Base-by-base conservation (phyloP, 1,140 invertebrate genomes). In the Propsilocerus akamusi region DNA sequence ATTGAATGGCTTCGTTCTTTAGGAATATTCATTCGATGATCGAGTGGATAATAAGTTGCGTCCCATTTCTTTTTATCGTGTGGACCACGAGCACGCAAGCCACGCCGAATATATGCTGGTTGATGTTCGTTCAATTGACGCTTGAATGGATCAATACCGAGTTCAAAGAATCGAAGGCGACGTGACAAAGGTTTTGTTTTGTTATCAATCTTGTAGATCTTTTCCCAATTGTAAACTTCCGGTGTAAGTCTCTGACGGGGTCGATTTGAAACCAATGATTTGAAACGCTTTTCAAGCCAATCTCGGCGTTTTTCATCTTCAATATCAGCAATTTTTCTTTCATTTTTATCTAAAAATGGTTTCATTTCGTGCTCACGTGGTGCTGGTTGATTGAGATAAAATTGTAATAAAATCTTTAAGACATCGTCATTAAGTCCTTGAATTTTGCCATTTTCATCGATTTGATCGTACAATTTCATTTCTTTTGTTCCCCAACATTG, bases 361-460 rank as follows among this genome's bases (percentile, higher is more conserved):
- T 78, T 80, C 64, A 91, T 67, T 52, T 86, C 69, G 12, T 76
- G 62, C 52, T 72, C 68, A 54, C 65, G 63, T 20, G 8, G 4
- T 48, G 60, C 53, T 1, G 88, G 86, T 14, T 65, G 58, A 65
- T 89, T 83, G 3, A 75, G 57, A 55, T 93, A 86, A 57, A 85
- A 80, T 52, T 78, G 77, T 1, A 94, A 58, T 10, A 96, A 59
- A 54, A 70, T 67, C 61, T 77, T 79, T 6, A 94, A 59, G 4
- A 86, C 81, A 34, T 81, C 74, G 49, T 87, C 81, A 70, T 95
- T 93, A 34, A 92, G 77, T 49, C 80, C 83, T 53, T 79, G 62
- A 3, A 93, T 66, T 66, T 81, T 73, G 5, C 77, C 79, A 14
- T 54, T 53, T 56, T 80, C 59, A 59, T 83, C 76, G 28, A 90